These are phyloP conservation scores for Autographa gamma DNA, from an alignment of 2,888 invertebrate genomes.

Conservation along the genomic window DNA sequence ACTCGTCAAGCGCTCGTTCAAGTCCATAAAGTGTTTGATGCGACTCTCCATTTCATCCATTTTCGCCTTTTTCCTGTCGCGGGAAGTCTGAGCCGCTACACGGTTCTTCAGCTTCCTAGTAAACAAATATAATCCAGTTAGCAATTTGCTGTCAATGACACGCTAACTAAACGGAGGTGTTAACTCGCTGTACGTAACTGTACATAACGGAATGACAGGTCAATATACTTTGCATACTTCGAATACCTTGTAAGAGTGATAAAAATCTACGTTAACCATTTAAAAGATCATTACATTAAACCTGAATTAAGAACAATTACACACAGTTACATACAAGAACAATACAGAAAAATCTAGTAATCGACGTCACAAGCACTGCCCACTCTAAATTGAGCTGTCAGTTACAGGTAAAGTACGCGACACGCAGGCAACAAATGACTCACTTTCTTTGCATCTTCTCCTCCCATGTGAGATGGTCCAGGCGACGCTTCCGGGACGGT, in stretches of 20 bases:
- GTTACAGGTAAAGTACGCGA: constrained; percentile 53
- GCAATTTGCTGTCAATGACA: constrained; percentile 28
- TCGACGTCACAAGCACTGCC: constrained; percentile 26
- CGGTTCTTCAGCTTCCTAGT: constrained; percentile 97
- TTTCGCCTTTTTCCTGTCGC: constrained; percentile 98
- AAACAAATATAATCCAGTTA: constrained; percentile 35
- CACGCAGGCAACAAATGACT: constrained; percentile 82
- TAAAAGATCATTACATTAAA: background rate
- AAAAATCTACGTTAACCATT: background rate
- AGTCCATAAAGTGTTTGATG: constrained; percentile 90
- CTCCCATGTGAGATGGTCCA: constrained; percentile 95
- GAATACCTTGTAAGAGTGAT: background rate
- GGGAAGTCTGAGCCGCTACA: constrained; percentile 98
- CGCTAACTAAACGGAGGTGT: constrained; percentile 39
- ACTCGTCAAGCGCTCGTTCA: constrained; percentile 90
- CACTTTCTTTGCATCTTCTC: constrained; percentile 96
- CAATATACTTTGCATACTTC: constrained; percentile 39
- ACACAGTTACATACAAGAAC: constrained; percentile 12
- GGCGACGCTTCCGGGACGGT: constrained; percentile 90
- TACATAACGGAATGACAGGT: constrained; percentile 55
- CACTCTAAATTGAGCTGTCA: constrained; percentile 47
- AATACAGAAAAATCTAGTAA: constrained; percentile 27
- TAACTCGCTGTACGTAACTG: constrained; percentile 53
- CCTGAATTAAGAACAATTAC: background rate
- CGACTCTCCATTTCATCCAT: constrained; percentile 96